These are phyloP conservation scores for Zoanthus solanderi DNA, from an alignment of 92 coral and sea anemone species.

Conservation along the genomic window DNA sequence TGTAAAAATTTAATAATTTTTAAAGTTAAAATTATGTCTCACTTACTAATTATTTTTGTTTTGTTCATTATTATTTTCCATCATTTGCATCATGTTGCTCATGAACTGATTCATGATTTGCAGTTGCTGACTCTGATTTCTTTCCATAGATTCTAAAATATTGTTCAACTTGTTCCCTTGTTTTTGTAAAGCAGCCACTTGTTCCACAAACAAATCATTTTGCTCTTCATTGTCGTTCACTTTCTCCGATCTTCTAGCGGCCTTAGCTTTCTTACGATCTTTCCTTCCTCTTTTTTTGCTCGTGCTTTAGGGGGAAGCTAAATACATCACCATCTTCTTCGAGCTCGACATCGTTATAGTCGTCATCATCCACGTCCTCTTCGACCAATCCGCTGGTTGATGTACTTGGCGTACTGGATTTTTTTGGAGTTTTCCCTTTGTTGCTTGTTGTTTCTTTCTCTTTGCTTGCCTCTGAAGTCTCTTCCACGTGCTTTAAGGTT, in stretches of 20 bases:
- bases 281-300: slow-evolving; percentile 36
- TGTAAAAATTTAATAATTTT: too few relatives aligned
- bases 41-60: background rate
- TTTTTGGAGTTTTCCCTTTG: background rate
- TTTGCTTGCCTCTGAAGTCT: slow-evolving; percentile 24
- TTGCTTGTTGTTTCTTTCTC: slow-evolving; percentile 5
- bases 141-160: slow-evolving; percentile 51
- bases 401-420: background rate
- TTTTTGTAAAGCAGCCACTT: slow-evolving; percentile 32
- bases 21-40: background rate
- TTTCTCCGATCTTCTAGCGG: slow-evolving; percentile 26
- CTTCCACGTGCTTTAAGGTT: slow-evolving; percentile 36
- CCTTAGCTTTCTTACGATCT: slow-evolving; percentile 31
- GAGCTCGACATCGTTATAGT: slow-evolving; percentile 3
- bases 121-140: slow-evolving; percentile 15
- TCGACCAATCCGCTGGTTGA: background rate
- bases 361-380: background rate
- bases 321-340: slow-evolving; percentile 43
- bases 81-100: background rate
- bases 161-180: slow-evolving; percentile 49
- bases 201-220: slow-evolving; percentile 25
- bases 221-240: slow-evolving; percentile 41
- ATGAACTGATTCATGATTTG: slow-evolving; percentile 6
- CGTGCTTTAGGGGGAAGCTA: slow-evolving; percentile 29
- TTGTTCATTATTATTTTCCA: background rate